Percentiles rank a stretch among this genome's conserved stretches.
Evolutionary conservation across 2,113 vertebrate species (phyloP).

Genomic region (Prunella himalayana): DNA sequence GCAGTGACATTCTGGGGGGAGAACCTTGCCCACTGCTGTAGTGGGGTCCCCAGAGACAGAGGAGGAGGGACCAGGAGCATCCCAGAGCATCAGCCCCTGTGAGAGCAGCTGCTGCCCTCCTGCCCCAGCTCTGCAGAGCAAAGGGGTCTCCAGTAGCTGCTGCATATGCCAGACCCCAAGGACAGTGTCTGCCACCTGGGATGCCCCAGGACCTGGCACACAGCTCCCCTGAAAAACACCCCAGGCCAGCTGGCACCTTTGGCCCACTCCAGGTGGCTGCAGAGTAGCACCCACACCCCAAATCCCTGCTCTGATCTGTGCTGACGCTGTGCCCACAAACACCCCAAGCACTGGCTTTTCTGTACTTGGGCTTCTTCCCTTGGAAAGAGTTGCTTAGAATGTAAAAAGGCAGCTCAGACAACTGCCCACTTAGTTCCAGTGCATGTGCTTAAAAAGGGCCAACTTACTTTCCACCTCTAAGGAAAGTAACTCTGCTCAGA

Average conservation of each 20-base stretch:
- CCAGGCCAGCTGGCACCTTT: accelerated
- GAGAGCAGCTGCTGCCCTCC: not conserved
- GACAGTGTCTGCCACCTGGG: not conserved
- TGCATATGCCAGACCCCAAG: not conserved
- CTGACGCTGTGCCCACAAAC: not conserved
- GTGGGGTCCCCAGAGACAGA: too few relatives aligned
- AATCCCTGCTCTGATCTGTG: not conserved
- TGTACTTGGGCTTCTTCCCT: not conserved
- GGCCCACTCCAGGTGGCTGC: too few relatives aligned
- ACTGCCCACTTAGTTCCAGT: not conserved
- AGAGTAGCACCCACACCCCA: not conserved
- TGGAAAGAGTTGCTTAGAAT: not conserved
- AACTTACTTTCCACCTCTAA: not conserved
- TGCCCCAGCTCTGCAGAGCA: not conserved
- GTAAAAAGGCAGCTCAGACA: not conserved
- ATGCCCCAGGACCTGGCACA: not conserved
- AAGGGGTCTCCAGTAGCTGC: not conserved
- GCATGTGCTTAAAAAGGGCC: not conserved
- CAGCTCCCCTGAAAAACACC: not conserved
- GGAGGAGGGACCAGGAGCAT: not conserved
- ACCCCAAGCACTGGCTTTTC: accelerated
- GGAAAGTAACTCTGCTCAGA: constrained; percentile 24
- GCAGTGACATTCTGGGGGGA: accelerated
- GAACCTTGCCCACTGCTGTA: not conserved
- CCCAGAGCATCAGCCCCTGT: not conserved